A percentile compares a stretch with the other conserved stretches of the same genome.
These are phyloP conservation scores for Chironex yamaguchii DNA, from an alignment of 30 jellyfish, hydroid and myxozoan genomes.

Conservation along the genomic window DNA sequence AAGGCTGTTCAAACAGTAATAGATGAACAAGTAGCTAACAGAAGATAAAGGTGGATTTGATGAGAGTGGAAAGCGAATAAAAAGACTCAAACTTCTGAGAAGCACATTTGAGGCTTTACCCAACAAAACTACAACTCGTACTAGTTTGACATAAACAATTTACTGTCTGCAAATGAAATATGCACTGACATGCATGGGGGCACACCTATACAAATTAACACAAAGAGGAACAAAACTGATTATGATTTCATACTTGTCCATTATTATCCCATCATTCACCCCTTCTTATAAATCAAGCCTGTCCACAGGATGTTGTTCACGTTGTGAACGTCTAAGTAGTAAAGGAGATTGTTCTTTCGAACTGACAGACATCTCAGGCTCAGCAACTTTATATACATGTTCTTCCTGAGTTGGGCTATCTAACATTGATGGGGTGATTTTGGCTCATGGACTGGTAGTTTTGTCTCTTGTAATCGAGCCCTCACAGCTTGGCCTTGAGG, in stretches of 20 bases:
- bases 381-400: constrained; percentile 6
- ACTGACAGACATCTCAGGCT: constrained; percentile 6
- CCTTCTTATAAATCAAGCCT: constrained; percentile 20
- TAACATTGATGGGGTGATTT: background rate
- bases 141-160: constrained; percentile 17
- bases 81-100: background rate
- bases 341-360: constrained; percentile 30
- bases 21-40: too few relatives aligned
- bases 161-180: background rate
- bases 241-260: constrained; percentile 2
- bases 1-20: too few relatives aligned
- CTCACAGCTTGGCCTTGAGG: constrained; percentile 34
- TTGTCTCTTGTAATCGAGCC: constrained; percentile 7
- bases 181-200: background rate
- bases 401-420: constrained; percentile 28
- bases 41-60: too few relatives aligned
- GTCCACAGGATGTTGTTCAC: constrained; percentile 32
- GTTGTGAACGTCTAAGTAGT: constrained; percentile 20
- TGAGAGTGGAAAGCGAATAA: constrained; percentile 11
- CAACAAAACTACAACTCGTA: constrained; percentile 10
- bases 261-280: constrained; percentile 25
- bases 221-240: constrained; percentile 5
- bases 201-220: constrained; percentile 13
- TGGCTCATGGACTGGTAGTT: background rate
- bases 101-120: constrained; percentile 32